Conservation (phyloP, 1,140 invertebrate species). For the Euura saliciscinereae region DNA sequence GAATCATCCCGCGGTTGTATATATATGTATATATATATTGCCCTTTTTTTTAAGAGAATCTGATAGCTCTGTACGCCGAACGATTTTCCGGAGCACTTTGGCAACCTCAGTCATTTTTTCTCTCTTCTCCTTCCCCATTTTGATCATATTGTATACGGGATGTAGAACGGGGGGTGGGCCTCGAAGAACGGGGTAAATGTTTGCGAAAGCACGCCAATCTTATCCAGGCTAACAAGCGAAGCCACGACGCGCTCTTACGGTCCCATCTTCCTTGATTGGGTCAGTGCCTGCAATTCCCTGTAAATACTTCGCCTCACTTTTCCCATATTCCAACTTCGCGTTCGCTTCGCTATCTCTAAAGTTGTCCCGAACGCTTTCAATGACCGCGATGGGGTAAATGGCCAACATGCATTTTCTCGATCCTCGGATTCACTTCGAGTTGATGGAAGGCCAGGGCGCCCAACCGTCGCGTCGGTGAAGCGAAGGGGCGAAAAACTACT, state of each 20-base stretch:
- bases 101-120: no score
- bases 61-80: no score
- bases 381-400: not conserved
- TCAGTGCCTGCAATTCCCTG: not conserved
- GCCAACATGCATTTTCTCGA: constrained; percentile 6
- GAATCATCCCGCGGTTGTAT: no score
- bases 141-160: no score
- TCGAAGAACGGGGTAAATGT: no score
- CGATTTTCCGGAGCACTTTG: no score
- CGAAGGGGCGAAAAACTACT: not conserved
- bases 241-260: not conserved
- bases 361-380: not conserved
- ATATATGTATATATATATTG: no score
- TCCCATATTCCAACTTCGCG: not conserved
- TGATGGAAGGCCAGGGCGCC: not conserved
- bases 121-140: no score
- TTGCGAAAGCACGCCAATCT: not conserved
- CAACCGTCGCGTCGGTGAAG: not conserved
- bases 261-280: constrained; percentile 9
- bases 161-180: no score
- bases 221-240: not conserved
- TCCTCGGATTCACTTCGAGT: constrained; percentile 1
- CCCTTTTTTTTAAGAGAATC: no score
- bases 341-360: not conserved
- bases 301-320: not conserved